Evolutionary conservation across 2,888 invertebrate species (phyloP).

Genomic region (Cephus nigrinus): DNA sequence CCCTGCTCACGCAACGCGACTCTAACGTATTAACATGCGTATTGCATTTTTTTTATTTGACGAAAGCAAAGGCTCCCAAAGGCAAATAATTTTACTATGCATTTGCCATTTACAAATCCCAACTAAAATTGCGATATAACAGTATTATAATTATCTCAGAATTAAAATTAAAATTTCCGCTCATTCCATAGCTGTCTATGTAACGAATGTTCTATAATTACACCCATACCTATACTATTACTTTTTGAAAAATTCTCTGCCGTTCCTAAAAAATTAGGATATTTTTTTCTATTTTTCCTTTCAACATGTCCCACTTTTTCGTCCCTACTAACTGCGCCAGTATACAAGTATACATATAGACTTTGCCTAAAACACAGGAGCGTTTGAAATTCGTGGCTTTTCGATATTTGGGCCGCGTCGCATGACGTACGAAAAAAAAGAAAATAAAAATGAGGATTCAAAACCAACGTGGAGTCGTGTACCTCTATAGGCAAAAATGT

Average conservation of each 20-base stretch:
- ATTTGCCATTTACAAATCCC: neutral
- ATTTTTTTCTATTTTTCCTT: neutral
- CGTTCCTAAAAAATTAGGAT: neutral
- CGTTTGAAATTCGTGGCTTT: neutral
- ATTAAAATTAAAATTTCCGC: no score
- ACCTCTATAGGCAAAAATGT: neutral
- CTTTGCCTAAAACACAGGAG: neutral
- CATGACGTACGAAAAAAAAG: neutral
- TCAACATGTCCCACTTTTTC: neutral
- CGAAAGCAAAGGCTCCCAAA: neutral
- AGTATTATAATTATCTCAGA: neutral
- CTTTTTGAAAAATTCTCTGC: neutral
- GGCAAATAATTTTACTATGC: neutral
- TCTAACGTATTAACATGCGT: neutral
- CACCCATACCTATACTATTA: neutral
- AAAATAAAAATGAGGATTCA: neutral
- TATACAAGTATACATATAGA: neutral
- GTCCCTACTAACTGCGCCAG: neutral
- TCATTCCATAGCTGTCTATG: neutral
- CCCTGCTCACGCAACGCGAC: neutral
- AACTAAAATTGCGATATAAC: neutral
- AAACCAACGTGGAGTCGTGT: neutral
- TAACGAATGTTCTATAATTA: neutral
- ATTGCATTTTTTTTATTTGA: neutral
- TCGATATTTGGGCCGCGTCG: neutral